These are phyloP conservation scores for Cyclophora albipunctata DNA, from an alignment of 2,888 invertebrate genomes.

Conservation along the genomic window DNA sequence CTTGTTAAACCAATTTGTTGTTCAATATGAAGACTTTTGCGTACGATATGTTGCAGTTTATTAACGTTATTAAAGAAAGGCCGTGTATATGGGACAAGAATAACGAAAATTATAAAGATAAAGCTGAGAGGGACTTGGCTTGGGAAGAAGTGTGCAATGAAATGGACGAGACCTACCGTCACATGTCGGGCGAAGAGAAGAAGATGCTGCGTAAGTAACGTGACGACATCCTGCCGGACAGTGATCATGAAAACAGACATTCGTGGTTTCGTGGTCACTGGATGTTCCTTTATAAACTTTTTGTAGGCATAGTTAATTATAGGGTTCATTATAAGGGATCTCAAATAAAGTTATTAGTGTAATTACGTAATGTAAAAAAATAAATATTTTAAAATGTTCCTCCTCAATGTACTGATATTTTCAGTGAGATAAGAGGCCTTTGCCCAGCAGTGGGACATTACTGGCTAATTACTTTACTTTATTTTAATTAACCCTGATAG, in stretches of 20 bases:
- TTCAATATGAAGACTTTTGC: slow-evolving; percentile 39
- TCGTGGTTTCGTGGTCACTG: too few species aligned
- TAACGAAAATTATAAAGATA: slow-evolving; percentile 58
- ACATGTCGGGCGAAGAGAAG: slow-evolving; percentile 47
- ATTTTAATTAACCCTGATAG: too few species aligned
- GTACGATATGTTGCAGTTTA: slow-evolving; percentile 48
- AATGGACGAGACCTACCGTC: slow-evolving; percentile 47
- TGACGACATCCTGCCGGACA: background rate
- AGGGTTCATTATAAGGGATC: too few species aligned
- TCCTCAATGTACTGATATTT: too few species aligned
- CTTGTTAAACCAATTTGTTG: too few species aligned
- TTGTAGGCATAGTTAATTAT: background rate
- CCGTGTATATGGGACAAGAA: slow-evolving; percentile 62
- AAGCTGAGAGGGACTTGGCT: slow-evolving; percentile 47
- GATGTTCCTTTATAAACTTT: too few species aligned
- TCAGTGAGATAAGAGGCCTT: too few species aligned
- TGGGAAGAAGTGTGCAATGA: slow-evolving; percentile 58
- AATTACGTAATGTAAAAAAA: too few species aligned
- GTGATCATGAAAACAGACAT: slow-evolving; percentile 27
- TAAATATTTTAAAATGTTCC: too few species aligned
- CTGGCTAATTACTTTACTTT: too few species aligned
- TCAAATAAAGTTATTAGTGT: too few species aligned
- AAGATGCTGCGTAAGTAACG: slow-evolving; percentile 11
- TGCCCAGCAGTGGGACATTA: too few species aligned
- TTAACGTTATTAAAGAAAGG: slow-evolving; percentile 40